Conservation (phyloP, 2,113 vertebrate species). For the Mobula hypostoma region DNA sequence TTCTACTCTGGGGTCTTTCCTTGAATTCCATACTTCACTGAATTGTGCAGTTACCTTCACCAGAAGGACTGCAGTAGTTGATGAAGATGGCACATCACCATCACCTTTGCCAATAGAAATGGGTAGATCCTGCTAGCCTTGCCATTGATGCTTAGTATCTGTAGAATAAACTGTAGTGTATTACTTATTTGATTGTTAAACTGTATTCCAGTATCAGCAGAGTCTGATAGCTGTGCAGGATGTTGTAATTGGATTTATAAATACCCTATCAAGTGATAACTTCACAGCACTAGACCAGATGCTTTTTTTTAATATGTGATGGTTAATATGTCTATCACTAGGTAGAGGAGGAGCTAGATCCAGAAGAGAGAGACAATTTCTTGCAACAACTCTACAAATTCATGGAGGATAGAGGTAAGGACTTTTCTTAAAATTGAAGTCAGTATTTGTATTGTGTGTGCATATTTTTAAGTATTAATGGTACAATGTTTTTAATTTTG, state of each 20-base stretch:
- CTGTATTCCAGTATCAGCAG: not conserved
- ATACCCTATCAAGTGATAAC: not conserved
- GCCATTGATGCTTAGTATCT: too few relatives aligned
- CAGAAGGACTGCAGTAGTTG: too few relatives aligned
- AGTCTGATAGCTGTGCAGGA: not conserved
- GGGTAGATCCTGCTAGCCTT: too few relatives aligned
- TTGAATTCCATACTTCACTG: too few relatives aligned
- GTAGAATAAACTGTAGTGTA: too few relatives aligned
- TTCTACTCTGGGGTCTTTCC: too few relatives aligned
- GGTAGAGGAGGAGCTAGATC: slow-evolving; percentile 92
- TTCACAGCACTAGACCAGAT: not conserved
- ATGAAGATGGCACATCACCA: too few relatives aligned
- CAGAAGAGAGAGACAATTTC: slow-evolving; percentile 93
- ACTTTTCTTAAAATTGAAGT: not conserved
- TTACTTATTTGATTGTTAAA: not conserved
- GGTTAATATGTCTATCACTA: slow-evolving; percentile 50
- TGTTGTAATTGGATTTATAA: not conserved
- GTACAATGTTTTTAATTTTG: not conserved
- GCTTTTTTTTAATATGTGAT: not conserved
- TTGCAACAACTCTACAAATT: slow-evolving; percentile 99
- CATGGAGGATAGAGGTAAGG: slow-evolving; percentile 96
- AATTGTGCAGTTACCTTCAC: too few relatives aligned
- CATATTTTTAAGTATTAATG: not conserved
- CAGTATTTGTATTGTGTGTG: not conserved
- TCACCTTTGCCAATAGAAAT: too few relatives aligned